Evolutionary conservation across 2,888 invertebrate genomes (phyloP), one percentile per base, ranked within the genome.

Genomic region (Dione juno): DNA sequence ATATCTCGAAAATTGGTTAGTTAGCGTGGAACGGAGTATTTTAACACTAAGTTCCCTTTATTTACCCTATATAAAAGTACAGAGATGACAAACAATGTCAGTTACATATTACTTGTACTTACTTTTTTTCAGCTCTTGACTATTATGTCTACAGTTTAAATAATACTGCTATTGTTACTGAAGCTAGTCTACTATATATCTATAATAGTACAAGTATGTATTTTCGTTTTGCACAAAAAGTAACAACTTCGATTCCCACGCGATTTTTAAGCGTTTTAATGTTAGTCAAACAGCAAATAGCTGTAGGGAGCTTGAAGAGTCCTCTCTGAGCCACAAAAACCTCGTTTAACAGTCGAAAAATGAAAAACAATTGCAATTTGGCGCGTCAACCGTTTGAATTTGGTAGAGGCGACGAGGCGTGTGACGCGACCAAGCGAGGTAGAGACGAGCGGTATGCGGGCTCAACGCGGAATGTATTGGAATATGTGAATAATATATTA

Each of bases 311-410:
- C 63, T 65, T 73, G 75, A 75, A 76, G 73, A 70, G 74, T 77
- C 77, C 77, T 80, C 80, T 78, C 76, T 76, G 82, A 88, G 88
- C 84, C 87, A 84, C 82, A 87, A 82, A 82, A 80, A 80, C 82
- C 79, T 78, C 78, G 85, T 82, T 87, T 86, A 84, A 84, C 84
- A 84, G 81, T 84, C 78, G 82, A 89, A 91, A 91, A 91, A 89
- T 86, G 84, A 88, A 90, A 90, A 90, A 90, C 88, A 90, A 88
- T 91, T 89, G 86, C 85, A 90, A 89, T 89, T 90, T 84, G 84
- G 87, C 84, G 86, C 88, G 90, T 89, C 90, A 90, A 88, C 87
- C 85, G 85, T 88, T 90, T 87, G 90, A 89, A 88, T 90, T 88
- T 84, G 85, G 87, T 82, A 86, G 80, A 78, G 79, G 82, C 83